Conservation (phyloP, 2,888 invertebrate species). For the Apodemia duryi region DNA sequence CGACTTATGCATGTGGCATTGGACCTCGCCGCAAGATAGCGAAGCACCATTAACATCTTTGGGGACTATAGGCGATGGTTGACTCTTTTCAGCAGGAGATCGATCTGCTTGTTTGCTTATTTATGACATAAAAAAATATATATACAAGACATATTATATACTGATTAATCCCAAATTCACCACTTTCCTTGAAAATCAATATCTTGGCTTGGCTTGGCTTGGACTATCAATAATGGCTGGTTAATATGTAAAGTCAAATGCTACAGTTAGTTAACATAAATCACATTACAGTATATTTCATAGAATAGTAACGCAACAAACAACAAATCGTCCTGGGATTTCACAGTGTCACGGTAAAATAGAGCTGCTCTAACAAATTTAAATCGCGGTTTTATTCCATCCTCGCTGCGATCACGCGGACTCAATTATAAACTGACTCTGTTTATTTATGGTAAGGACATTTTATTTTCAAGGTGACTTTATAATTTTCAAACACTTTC, state of each 20-base stretch:
- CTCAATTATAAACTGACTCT: background rate
- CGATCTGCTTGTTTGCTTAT: too few relatives aligned
- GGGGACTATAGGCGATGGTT: too few relatives aligned
- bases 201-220: too few relatives aligned
- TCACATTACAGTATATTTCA: conserved; percentile 18
- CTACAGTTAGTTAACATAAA: conserved; percentile 1
- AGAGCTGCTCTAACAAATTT: background rate
- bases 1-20: too few relatives aligned
- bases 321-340: conserved; percentile 1
- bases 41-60: too few relatives aligned
- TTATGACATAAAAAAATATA: too few relatives aligned
- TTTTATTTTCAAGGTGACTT: background rate
- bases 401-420: background rate
- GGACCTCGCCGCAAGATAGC: too few relatives aligned
- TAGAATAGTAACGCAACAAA: conserved; percentile 15
- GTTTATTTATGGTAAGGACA: background rate
- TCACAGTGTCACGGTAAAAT: background rate
- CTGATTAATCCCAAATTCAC: too few relatives aligned
- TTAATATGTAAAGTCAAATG: background rate
- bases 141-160: too few relatives aligned
- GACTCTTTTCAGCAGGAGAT: too few relatives aligned
- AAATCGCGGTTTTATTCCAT: background rate
- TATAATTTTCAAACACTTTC: background rate
- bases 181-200: too few relatives aligned
- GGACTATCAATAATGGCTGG: too few relatives aligned